A percentile compares a stretch with the other conserved stretches of the same genome.
phyloP scores from a whole-genome alignment of 2,797 vertebrate species.

The Arctocebus calabarensis region DNA sequence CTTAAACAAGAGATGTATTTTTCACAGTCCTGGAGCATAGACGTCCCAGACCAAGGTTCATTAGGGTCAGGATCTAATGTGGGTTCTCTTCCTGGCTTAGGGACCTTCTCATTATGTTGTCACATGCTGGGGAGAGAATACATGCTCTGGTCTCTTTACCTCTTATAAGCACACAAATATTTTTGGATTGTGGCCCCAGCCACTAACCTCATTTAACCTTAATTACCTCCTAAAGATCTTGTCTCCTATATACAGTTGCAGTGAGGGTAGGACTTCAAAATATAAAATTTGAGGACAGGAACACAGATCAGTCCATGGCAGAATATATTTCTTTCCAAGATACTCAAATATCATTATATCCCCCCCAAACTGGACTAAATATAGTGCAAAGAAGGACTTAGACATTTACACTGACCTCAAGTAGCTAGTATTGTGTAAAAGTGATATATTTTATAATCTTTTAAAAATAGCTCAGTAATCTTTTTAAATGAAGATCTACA shows the following conservation, averaged over 20 bases:
- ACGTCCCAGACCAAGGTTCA: neutral
- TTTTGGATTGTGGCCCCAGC: neutral
- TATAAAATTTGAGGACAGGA: neutral
- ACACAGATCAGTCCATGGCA: neutral
- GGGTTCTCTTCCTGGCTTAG: conserved; percentile 7
- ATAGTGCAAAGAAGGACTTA: neutral
- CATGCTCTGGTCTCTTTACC: neutral
- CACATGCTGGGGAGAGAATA: neutral
- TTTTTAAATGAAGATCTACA: conserved; percentile 7
- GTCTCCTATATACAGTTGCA: neutral
- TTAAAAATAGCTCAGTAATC: neutral
- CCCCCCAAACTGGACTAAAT: neutral
- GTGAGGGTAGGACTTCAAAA: neutral
- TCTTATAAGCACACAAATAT: neutral
- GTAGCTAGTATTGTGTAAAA: neutral
- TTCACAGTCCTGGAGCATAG: neutral
- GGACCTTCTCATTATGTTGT: neutral
- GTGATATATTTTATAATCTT: neutral
- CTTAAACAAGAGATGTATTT: neutral
- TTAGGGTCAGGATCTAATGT: neutral
- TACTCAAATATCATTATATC: neutral
- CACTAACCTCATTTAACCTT: neutral
- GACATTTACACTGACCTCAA: neutral
- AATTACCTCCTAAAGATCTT: neutral
- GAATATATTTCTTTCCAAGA: conserved; percentile 45